phyloP scores from a whole-genome alignment of 2,113 vertebrate species.

The Oryctolagus cuniculus region DNA sequence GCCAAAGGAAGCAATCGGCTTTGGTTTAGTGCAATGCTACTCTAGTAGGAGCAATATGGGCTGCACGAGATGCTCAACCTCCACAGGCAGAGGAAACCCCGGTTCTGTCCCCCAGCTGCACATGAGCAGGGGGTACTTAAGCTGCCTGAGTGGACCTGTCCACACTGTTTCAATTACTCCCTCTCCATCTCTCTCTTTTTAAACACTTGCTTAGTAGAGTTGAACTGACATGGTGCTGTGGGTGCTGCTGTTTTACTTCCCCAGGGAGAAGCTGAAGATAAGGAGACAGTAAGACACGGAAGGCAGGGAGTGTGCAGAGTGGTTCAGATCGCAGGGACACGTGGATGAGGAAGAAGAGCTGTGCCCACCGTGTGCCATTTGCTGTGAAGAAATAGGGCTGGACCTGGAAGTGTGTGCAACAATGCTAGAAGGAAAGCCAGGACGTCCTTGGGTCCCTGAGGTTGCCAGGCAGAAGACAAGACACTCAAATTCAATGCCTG shows the following conservation, averaged over 20 bases:
- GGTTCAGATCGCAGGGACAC: background rate
- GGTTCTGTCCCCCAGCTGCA: background rate
- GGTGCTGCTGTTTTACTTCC: background rate
- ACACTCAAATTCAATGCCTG: background rate
- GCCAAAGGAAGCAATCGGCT: constrained; percentile 11
- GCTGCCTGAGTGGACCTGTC: background rate
- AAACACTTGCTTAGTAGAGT: background rate
- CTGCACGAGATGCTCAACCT: background rate
- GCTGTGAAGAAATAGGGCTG: background rate
- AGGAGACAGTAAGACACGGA: background rate
- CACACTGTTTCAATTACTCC: background rate
- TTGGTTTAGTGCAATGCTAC: background rate
- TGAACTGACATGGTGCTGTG: background rate
- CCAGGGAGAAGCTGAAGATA: background rate
- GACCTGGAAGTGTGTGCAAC: background rate
- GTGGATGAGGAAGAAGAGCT: background rate
- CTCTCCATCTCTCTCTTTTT: background rate
- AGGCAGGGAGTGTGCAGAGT: background rate
- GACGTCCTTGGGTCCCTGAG: background rate
- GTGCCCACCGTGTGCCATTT: background rate
- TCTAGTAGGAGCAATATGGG: background rate
- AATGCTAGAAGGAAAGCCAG: background rate
- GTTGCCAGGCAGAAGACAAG: background rate
- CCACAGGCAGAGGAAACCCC: background rate
- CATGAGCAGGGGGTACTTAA: background rate